Evolutionary conservation across 2,797 vertebrate genomes (phyloP).

Genomic region (Echeneis naucrates): DNA sequence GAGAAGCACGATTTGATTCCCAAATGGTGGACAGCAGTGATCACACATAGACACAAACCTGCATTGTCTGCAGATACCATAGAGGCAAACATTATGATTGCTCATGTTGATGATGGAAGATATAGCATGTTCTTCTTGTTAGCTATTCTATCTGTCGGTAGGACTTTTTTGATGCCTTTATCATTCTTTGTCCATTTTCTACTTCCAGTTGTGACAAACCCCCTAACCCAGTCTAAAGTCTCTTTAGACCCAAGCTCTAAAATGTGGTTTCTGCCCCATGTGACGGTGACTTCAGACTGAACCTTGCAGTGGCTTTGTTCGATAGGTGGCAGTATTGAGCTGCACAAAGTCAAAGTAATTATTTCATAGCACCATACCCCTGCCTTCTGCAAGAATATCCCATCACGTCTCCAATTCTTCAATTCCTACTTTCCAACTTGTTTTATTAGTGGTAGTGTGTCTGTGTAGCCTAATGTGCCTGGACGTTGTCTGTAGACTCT

Average conservation of each 20-base stretch:
- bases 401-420: no score
- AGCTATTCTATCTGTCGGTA: not conserved
- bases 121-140: not conserved
- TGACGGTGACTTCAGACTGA: no score
- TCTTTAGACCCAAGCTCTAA: not conserved
- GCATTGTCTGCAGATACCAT: not conserved
- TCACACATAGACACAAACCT: slow-evolving; percentile 12
- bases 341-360: not conserved
- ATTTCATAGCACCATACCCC: not conserved
- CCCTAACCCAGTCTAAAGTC: no score
- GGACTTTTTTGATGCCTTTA: not conserved
- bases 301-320: not conserved
- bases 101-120: not conserved
- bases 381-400: slow-evolving; percentile 16
- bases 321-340: slow-evolving; percentile 54
- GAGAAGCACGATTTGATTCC: slow-evolving; percentile 15
- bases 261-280: not conserved
- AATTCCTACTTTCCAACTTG: no score
- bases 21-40: slow-evolving; percentile 14
- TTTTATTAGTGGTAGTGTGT: not conserved
- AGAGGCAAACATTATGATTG: not conserved
- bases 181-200: not conserved
- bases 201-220: not conserved
- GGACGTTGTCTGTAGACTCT: not conserved
- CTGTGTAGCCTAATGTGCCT: not conserved